A percentile compares a stretch with the other conserved stretches of the same genome.
phyloP scores from a whole-genome alignment of 2,113 vertebrate species.

The Speoplatyrhinus poulsoni region DNA sequence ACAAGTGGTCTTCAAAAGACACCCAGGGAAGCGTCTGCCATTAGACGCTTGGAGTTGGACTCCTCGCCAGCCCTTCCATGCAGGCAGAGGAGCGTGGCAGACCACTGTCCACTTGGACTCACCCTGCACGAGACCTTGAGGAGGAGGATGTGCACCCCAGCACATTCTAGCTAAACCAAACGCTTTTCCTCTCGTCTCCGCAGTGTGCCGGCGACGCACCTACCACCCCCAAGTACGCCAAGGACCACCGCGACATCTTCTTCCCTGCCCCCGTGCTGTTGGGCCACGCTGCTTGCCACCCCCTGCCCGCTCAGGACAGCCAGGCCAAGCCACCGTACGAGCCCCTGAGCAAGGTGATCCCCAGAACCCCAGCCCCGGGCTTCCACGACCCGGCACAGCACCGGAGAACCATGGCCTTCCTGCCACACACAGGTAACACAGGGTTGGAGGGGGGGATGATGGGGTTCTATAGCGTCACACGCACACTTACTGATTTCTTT shows the following conservation, averaged over 20 bases:
- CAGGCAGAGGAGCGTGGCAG: neutral
- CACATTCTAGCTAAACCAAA: constrained; percentile 16
- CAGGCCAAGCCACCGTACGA: constrained; percentile 71
- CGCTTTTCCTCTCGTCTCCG: constrained; percentile 26
- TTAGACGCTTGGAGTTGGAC: constrained; percentile 46
- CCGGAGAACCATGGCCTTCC: constrained; percentile 66
- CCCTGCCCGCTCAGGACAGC: constrained; percentile 63
- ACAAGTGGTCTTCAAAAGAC: constrained; percentile 77
- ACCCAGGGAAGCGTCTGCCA: constrained; percentile 52
- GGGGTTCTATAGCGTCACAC: neutral
- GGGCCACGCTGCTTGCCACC: constrained; percentile 63
- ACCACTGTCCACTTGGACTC: constrained; percentile 21
- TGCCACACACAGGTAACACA: constrained; percentile 68
- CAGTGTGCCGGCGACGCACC: constrained; percentile 85
- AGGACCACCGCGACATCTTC: constrained; percentile 89
- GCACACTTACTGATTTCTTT: neutral
- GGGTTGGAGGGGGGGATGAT: neutral
- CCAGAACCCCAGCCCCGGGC: constrained; percentile 60
- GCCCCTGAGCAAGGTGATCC: constrained; percentile 70
- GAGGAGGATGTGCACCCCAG: constrained; percentile 18
- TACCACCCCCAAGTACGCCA: constrained; percentile 88
- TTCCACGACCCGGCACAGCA: constrained; percentile 70
- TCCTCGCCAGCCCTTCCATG: constrained; percentile 22
- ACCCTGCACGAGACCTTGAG: constrained; percentile 6
- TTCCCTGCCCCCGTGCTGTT: constrained; percentile 77